Evolutionary conservation across 1,140 invertebrate species (phyloP).

Genomic region (Phthorimaea operculella): DNA sequence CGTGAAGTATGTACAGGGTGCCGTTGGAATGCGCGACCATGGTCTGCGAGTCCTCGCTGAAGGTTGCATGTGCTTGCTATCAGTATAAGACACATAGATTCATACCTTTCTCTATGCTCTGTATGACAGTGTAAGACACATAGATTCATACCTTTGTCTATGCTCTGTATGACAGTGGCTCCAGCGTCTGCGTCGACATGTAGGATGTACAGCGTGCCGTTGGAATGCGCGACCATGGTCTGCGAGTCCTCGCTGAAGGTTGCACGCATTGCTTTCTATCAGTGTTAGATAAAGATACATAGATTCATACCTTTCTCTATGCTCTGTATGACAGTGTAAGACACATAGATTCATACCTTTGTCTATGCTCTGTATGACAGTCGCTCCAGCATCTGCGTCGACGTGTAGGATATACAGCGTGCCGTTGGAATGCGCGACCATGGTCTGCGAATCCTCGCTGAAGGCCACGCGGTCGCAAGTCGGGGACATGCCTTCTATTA

Average conservation of each 20-base stretch:
- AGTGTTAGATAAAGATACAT: too few species aligned
- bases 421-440: conserved; percentile 34
- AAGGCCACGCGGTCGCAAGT: conserved; percentile 64
- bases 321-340: too few species aligned
- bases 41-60: conserved; percentile 52
- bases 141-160: too few species aligned
- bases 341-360: too few species aligned
- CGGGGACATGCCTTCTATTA: conserved; percentile 47
- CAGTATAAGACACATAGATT: too few species aligned
- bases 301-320: too few species aligned
- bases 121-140: too few species aligned
- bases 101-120: too few species aligned
- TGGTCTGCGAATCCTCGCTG: conserved; percentile 45
- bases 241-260: conserved; percentile 58
- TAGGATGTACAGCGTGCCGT: conserved; percentile 36
- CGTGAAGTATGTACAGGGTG: conserved; percentile 42
- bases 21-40: conserved; percentile 35
- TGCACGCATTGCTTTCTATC: too few species aligned
- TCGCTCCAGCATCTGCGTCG: conserved; percentile 48
- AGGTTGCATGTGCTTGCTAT: conserved; percentile 59
- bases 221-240: conserved; percentile 35
- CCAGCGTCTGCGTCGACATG: conserved; percentile 53
- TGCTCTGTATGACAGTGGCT: conserved; percentile 43
- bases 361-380: conserved; percentile 43
- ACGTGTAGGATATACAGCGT: conserved; percentile 48